A percentile compares a stretch with the other conserved stretches of the same genome.
Evolutionary conservation across 2,113 vertebrate genomes (phyloP).

Genomic region (Pongo pygmaeus): DNA sequence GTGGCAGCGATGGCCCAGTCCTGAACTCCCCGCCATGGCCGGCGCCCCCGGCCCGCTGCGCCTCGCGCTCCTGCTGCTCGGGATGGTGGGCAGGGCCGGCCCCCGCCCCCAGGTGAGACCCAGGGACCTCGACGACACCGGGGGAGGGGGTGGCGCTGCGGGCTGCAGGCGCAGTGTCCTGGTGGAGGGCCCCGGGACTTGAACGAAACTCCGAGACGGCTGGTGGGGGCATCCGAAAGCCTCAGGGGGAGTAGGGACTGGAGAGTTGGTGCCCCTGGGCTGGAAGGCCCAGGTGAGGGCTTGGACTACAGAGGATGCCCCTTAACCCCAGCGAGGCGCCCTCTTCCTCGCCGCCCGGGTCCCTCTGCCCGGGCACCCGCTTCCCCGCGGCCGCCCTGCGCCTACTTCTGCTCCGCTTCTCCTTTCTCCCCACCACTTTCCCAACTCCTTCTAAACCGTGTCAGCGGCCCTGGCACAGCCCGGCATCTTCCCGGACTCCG

Average conservation of each 20-base stretch:
- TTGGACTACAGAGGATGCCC: not conserved
- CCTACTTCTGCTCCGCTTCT: slow-evolving; percentile 25
- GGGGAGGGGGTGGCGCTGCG: not conserved
- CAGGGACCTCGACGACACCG: not conserved
- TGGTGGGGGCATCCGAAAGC: not conserved
- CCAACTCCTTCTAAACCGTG: not conserved
- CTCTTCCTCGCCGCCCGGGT: not conserved
- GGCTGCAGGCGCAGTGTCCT: not conserved
- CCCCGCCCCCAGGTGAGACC: slow-evolving; percentile 81
- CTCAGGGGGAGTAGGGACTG: not conserved
- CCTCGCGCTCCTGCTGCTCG: slow-evolving; percentile 78
- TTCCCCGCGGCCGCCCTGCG: not conserved
- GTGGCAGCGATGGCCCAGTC: slow-evolving; percentile 71
- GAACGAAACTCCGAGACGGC: slow-evolving; percentile 62
- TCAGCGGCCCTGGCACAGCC: not conserved
- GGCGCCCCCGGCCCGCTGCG: slow-evolving; percentile 62
- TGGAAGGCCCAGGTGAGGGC: not conserved
- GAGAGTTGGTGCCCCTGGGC: not conserved
- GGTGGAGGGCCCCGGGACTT: slow-evolving; percentile 21
- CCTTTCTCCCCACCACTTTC: slow-evolving; percentile 49
- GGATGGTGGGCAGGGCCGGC: slow-evolving; percentile 71
- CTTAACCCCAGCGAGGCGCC: not conserved
- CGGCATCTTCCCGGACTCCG: not conserved
- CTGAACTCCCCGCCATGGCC: slow-evolving; percentile 73
- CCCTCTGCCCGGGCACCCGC: not conserved